Percentiles rank a stretch among this genome's conserved stretches.
Conservation (phyloP, 2,113 vertebrate species). For the Argyrosomus japonicus region DNA sequence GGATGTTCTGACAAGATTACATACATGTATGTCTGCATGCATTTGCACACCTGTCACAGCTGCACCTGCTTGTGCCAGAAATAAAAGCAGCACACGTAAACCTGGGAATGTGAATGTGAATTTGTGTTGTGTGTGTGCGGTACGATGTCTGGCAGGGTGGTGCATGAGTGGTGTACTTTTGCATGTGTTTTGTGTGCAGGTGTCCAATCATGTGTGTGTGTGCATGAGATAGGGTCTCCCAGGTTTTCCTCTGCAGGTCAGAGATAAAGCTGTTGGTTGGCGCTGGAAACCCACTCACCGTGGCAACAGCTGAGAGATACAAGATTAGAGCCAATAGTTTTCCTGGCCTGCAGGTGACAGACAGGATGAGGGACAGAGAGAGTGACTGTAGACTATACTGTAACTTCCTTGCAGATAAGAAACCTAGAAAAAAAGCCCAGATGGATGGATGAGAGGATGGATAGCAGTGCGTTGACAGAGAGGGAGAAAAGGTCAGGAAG, state of each 20-base stretch:
- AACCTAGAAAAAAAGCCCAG: slow-evolving; percentile 26
- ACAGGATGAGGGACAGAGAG: slow-evolving; percentile 45
- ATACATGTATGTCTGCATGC: slow-evolving; percentile 16
- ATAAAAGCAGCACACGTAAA: slow-evolving; percentile 1
- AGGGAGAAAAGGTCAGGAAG: slow-evolving; percentile 11
- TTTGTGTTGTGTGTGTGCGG: not conserved
- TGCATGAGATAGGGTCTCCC: slow-evolving; percentile 57
- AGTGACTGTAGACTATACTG: slow-evolving; percentile 35
- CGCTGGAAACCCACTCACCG: slow-evolving; percentile 60
- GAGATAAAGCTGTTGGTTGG: slow-evolving; percentile 76
- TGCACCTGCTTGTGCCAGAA: slow-evolving; percentile 39
- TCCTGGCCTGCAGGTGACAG: slow-evolving; percentile 63
- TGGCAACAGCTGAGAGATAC: slow-evolving; percentile 75
- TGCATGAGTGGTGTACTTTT: slow-evolving; percentile 18
- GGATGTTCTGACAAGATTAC: slow-evolving; percentile 22
- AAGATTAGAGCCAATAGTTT: slow-evolving; percentile 75
- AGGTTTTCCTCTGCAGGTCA: slow-evolving; percentile 70
- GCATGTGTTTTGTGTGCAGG: slow-evolving; percentile 35
- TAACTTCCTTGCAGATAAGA: slow-evolving; percentile 59
- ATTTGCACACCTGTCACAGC: slow-evolving; percentile 21
- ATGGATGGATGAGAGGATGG: slow-evolving; percentile 39
- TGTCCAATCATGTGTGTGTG: slow-evolving; percentile 38
- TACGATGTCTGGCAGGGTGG: not conserved
- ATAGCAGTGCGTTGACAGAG: slow-evolving; percentile 23
- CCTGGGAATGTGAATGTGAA: not conserved